Conservation (phyloP, 2,113 vertebrate species). For the Centropristis striata region DNA sequence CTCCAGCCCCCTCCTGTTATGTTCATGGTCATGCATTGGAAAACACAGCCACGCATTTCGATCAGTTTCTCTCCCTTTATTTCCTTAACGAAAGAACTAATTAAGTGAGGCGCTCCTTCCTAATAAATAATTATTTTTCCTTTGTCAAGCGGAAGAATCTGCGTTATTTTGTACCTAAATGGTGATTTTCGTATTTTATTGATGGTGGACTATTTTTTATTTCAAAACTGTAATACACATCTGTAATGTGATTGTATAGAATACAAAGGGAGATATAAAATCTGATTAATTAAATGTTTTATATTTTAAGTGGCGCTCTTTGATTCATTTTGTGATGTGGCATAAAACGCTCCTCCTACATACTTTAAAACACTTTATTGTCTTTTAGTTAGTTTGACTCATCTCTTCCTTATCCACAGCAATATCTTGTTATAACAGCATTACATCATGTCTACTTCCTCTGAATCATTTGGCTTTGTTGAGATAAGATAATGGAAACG, state of each 20-base stretch:
- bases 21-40: conserved; percentile 68
- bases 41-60: conserved; percentile 67
- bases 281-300: not conserved
- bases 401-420: conserved; percentile 6
- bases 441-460: not conserved
- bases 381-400: not conserved
- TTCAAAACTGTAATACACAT: no score
- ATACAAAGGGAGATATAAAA: not conserved
- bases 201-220: not conserved
- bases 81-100: conserved; percentile 75
- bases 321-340: not conserved
- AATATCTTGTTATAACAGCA: not conserved
- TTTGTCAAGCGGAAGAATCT: conserved; percentile 81
- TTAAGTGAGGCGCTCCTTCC: conserved; percentile 76
- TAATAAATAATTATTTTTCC: conserved; percentile 86
- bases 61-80: conserved; percentile 64
- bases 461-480: not conserved
- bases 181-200: conserved; percentile 40
- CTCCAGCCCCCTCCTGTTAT: conserved; percentile 63
- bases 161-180: conserved; percentile 16
- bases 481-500: conserved; percentile 13
- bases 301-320: not conserved
- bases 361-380: not conserved
- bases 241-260: not conserved
- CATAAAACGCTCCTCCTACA: not conserved